Conservation (phyloP, 2,888 invertebrate genomes). For the Hoplodrina blanda region DNA sequence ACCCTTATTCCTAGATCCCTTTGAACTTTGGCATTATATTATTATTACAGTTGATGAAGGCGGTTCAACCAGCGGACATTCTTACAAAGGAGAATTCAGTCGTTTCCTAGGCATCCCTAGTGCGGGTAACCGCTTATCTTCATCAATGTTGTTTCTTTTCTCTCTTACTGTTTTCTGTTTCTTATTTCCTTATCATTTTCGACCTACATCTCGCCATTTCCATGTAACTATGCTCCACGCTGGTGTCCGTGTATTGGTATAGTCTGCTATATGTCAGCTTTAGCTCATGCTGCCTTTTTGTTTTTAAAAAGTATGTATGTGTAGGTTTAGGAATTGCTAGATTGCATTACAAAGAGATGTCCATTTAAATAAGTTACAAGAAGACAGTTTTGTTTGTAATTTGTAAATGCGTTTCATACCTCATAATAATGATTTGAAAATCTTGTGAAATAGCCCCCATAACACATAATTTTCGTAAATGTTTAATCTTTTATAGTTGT, state of each 20-base stretch:
- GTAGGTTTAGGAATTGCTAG: conserved; percentile 12
- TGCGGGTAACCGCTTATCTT: conserved; percentile 89
- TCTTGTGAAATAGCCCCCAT: conserved; percentile 33
- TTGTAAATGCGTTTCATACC: conserved; percentile 30
- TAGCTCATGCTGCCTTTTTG: conserved; percentile 22
- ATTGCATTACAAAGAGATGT: conserved; percentile 7
- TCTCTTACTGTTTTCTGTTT: conserved; percentile 64
- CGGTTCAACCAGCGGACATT: conserved; percentile 84
- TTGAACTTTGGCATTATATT: conserved; percentile 76
- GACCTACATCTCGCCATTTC: conserved; percentile 47
- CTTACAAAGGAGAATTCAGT: conserved; percentile 89
- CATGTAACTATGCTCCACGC: conserved; percentile 49
- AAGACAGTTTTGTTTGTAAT: conserved; percentile 1
- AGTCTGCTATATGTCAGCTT: conserved; percentile 54
- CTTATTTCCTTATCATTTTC: conserved; percentile 63
- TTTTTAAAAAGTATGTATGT: conserved; percentile 10
- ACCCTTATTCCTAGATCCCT: conserved; percentile 49
- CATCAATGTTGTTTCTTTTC: conserved; percentile 77
- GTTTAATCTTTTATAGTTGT: conserved; percentile 28
- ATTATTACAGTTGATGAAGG: conserved; percentile 89
- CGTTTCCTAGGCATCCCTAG: conserved; percentile 93
- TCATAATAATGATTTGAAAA: conserved; percentile 28
- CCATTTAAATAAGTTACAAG: not conserved
- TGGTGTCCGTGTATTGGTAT: conserved; percentile 46
- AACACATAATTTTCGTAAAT: conserved; percentile 18